A percentile compares a stretch with the other conserved stretches of the same genome.
phyloP scores from a whole-genome alignment of 2,113 vertebrate genomes.

The Rynchops niger region DNA sequence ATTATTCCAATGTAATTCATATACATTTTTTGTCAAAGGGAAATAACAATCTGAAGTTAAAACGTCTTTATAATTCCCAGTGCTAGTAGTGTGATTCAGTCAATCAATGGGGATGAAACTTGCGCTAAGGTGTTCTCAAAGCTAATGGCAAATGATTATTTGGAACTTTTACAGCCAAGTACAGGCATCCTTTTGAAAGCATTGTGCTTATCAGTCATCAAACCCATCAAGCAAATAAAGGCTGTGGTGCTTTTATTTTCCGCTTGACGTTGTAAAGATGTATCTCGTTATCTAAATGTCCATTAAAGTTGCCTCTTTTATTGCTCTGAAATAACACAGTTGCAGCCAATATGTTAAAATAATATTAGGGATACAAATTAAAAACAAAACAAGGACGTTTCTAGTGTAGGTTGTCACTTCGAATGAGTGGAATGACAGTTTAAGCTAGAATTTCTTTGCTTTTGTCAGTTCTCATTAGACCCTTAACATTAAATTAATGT shows the following conservation, averaged over 20 bases:
- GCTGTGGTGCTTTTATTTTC: neutral
- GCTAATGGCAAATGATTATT: neutral
- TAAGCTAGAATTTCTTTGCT: neutral
- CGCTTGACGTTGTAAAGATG: neutral
- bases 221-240: neutral
- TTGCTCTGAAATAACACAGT: neutral
- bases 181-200: neutral
- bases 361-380: slow-evolving; percentile 10
- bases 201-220: neutral
- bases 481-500: slow-evolving; percentile 26
- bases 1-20: neutral
- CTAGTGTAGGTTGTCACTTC: slow-evolving; percentile 17
- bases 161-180: neutral
- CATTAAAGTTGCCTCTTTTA: neutral
- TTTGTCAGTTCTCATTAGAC: slow-evolving; percentile 22
- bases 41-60: neutral
- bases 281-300: slow-evolving; percentile 9
- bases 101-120: neutral
- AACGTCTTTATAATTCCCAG: neutral
- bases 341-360: neutral
- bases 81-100: neutral
- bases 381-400: slow-evolving; percentile 13
- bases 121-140: neutral
- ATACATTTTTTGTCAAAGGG: neutral
- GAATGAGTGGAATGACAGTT: neutral